Evolutionary conservation across 2,888 invertebrate species (phyloP), one percentile per base, ranked within the genome.

Genomic region (Pollenia angustigena): DNA sequence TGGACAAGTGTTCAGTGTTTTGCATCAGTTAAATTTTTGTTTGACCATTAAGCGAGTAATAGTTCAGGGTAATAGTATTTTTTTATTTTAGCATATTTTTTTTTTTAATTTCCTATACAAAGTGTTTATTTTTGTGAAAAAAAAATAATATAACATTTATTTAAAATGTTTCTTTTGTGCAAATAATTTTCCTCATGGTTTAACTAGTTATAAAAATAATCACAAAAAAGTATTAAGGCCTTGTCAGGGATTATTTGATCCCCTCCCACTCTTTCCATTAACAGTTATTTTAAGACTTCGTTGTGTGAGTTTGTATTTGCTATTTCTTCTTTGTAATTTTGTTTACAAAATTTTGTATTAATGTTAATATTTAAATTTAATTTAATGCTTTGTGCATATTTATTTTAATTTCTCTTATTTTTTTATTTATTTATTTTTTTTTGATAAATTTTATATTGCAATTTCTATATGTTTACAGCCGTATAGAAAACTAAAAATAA

Each of bases 351-450:
- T 85, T 87, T 84, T 80, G 74, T 80, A 87, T 89, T 85, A 83
- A 78, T 86, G 85, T 81, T 88, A 85, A 87, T 88, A 88, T 85
- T 85, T 80, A 85, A 84, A 85, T 89, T 89, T 90, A 90, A 90
- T 90, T 89, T 91, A 91, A 90, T 90, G 90, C 89, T 91, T 91
- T 91, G 90, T 90, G 88, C 85, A 85, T 89, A 88, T 88, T 89
- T 88, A 89, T 91, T 90, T 90, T 89, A 89, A 91, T 90, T 90
- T 76, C 68, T 44, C 11, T 79, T 58, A 46, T 69, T 18, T 23
- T 16, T n/a, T n/a, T n/a, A n/a, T 69, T 44, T 32, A 2, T 32
- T 32, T 58, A 46, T 69, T 18, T 23, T 16, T 69, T 44, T 44
- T 32, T 32, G 4, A 32, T 32, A 14, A n/a, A 50, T 79, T 81